phyloP scores from a whole-genome alignment of 2,888 invertebrate species.

The Holacanthella duospinosa region DNA sequence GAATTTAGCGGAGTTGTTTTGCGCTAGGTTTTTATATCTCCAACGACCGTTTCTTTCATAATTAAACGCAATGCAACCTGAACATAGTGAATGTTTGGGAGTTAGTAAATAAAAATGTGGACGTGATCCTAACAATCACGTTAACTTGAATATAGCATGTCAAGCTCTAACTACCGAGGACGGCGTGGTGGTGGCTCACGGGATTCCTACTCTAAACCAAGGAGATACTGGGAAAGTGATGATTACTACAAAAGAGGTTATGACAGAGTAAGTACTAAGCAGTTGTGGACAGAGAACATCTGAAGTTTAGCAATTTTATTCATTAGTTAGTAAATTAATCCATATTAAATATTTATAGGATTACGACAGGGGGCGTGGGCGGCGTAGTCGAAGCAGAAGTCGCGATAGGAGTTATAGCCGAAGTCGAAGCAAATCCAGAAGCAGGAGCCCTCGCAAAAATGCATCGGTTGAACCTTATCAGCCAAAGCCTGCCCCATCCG shows the following conservation, averaged over 20 bases:
- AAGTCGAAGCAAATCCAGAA: conserved; percentile 18
- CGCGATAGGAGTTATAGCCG: conserved; percentile 21
- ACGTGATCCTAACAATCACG: neutral
- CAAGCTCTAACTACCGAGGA: conserved; percentile 3
- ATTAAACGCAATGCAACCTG: no score
- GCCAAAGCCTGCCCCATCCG: conserved; percentile 11
- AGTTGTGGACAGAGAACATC: neutral
- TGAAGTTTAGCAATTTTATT: no score
- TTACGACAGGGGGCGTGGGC: conserved; percentile 24
- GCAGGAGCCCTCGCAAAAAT: conserved; percentile 10
- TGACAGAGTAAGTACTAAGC: neutral
- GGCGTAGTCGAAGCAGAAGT: conserved; percentile 24
- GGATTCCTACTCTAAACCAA: conserved; percentile 20
- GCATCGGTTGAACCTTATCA: conserved; percentile 19
- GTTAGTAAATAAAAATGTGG: no score
- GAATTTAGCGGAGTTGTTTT: no score
- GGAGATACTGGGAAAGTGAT: conserved; percentile 37
- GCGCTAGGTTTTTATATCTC: neutral
- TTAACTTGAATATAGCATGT: neutral
- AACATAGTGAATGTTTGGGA: no score
- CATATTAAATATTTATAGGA: conserved; percentile 18
- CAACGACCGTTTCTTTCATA: neutral
- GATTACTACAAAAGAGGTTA: conserved; percentile 28
- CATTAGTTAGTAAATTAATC: neutral
- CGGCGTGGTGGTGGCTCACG: conserved; percentile 19